Conservation (phyloP, 2,797 vertebrate genomes). For the Phalloptychus januarius region DNA sequence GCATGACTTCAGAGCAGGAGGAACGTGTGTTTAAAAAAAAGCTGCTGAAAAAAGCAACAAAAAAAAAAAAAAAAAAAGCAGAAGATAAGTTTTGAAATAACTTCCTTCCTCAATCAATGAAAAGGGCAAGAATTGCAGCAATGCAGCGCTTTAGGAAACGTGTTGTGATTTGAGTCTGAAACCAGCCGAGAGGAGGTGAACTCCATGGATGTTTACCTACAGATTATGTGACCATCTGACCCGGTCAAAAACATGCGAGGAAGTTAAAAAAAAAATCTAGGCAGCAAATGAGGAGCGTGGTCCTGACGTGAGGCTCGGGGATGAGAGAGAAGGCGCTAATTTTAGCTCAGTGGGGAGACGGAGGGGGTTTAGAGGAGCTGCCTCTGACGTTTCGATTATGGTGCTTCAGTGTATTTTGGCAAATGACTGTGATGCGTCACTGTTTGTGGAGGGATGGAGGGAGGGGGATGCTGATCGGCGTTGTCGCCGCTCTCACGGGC, state of each 20-base stretch:
- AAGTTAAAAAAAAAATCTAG: slow-evolving; percentile 3
- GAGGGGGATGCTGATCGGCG: slow-evolving; percentile 5
- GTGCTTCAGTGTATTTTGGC: neutral
- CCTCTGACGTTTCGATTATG: slow-evolving; percentile 42
- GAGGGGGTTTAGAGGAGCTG: slow-evolving; percentile 1
- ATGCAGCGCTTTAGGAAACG: neutral
- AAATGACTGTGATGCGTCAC: slow-evolving; percentile 50
- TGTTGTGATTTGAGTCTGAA: neutral
- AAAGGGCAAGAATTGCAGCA: neutral
- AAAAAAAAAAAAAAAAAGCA: neutral
- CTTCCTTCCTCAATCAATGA: slow-evolving; percentile 48
- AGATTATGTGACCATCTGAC: neutral
- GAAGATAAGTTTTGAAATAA: slow-evolving; percentile 24
- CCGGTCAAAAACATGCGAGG: neutral
- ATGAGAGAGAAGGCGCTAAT: slow-evolving; percentile 75
- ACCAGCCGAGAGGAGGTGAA: neutral
- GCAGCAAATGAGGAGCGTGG: slow-evolving; percentile 56
- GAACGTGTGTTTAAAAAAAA: neutral
- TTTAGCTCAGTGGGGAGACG: slow-evolving; percentile 59
- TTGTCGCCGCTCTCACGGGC: neutral
- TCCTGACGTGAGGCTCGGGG: slow-evolving; percentile 63
- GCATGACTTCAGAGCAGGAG: neutral
- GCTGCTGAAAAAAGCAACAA: neutral
- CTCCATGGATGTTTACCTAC: neutral
- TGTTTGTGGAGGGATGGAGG: slow-evolving; percentile 1